These are phyloP conservation scores for Drosophila suzukii DNA, from an alignment of 1,140 invertebrate genomes.

Conservation along the genomic window DNA sequence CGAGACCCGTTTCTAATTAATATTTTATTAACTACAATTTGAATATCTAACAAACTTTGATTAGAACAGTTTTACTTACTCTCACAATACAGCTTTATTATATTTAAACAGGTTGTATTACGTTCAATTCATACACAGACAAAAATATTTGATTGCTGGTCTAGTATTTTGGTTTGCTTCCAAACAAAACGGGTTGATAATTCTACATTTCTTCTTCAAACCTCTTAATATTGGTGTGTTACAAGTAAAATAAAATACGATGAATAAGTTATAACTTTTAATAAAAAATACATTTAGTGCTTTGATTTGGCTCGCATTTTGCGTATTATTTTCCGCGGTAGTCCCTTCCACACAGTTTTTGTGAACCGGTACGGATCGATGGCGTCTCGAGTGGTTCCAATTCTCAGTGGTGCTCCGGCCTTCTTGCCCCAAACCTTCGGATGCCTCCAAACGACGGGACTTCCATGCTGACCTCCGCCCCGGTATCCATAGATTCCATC, in stretches of 20 bases:
- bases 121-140: no score
- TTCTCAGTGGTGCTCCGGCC: not conserved
- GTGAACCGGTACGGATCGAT: slow-evolving; percentile 1
- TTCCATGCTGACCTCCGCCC: slow-evolving; percentile 48
- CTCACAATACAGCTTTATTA: no score
- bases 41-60: no score
- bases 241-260: not conserved
- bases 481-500: slow-evolving; percentile 49
- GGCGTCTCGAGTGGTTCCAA: not conserved
- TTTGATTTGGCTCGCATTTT: not conserved
- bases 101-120: no score
- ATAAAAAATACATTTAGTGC: not conserved
- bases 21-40: not conserved
- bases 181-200: no score
- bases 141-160: no score
- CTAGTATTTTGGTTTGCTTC: no score
- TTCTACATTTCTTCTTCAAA: no score
- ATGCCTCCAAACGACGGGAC: not conserved
- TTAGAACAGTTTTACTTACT: no score
- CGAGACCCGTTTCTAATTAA: not conserved
- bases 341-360: not conserved
- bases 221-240: no score
- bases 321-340: not conserved
- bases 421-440: slow-evolving; percentile 4
- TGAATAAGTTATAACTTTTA: not conserved